These are phyloP conservation scores for Orchestia grillus DNA, from an alignment of 1,140 invertebrate species.

Conservation along the genomic window DNA sequence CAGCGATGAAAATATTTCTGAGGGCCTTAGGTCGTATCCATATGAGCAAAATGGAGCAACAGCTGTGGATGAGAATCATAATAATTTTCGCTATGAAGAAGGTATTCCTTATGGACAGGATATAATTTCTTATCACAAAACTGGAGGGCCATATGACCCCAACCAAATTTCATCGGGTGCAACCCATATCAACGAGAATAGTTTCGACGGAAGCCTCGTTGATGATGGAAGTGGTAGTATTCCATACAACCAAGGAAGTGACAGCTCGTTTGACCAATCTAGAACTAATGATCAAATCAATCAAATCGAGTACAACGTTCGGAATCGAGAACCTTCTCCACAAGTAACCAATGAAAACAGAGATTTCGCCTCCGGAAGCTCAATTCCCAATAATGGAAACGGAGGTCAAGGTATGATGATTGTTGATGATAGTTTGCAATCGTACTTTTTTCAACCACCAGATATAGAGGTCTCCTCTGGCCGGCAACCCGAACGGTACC, in stretches of 20 bases:
- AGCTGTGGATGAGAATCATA: background rate
- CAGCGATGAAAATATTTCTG: background rate
- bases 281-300: background rate
- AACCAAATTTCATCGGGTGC: background rate
- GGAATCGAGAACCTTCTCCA: background rate
- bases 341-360: background rate
- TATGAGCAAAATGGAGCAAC: background rate
- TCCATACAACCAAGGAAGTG: background rate
- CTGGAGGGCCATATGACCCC: background rate
- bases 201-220: background rate
- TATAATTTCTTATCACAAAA: slow-evolving; percentile 13
- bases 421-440: slow-evolving; percentile 35
- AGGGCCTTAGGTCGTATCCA: background rate
- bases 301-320: background rate
- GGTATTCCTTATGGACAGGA: slow-evolving; percentile 31
- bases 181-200: background rate
- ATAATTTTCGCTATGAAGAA: background rate
- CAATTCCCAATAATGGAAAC: background rate
- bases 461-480: background rate
- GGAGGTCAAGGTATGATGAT: slow-evolving; percentile 20
- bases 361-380: background rate
- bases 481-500: too few species aligned
- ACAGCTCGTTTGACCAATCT: background rate
- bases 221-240: background rate
- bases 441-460: slow-evolving; percentile 1